Conservation (phyloP, 2,888 invertebrate genomes). For the Seladonia tumulorum region DNA sequence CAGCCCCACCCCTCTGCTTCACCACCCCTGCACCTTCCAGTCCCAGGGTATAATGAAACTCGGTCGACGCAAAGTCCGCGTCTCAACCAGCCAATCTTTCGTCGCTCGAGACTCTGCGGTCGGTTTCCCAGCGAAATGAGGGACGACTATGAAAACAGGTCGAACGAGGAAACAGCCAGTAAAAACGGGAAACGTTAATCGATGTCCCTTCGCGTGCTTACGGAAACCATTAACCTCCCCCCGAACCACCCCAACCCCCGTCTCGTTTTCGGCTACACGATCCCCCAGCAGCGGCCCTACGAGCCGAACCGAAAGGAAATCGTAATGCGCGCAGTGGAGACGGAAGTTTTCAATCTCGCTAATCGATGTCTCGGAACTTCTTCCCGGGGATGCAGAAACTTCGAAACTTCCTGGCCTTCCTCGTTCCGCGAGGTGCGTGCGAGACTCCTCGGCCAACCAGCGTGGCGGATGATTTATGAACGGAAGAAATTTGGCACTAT, state of each 20-base stretch:
- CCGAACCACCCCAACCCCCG: neutral
- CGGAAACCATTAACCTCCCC: constrained; percentile 56
- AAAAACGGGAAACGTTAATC: constrained; percentile 58
- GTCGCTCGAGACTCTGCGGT: neutral
- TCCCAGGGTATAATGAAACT: neutral
- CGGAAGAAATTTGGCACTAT: constrained; percentile 11
- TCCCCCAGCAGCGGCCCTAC: neutral
- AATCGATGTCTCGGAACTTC: constrained; percentile 70
- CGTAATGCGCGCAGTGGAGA: constrained; percentile 55
- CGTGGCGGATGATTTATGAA: constrained; percentile 41
- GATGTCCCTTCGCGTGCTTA: constrained; percentile 50
- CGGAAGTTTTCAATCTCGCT: constrained; percentile 70
- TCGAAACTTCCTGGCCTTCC: constrained; percentile 48
- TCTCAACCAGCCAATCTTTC: neutral
- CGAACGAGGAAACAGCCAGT: neutral
- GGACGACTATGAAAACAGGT: neutral
- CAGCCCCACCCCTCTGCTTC: neutral
- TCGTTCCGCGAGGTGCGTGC: constrained; percentile 4
- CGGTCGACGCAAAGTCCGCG: constrained; percentile 17
- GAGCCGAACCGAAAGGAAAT: constrained; percentile 20
- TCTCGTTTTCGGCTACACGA: constrained; percentile 7
- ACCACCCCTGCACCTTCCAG: neutral
- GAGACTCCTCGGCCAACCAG: neutral
- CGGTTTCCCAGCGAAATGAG: neutral
- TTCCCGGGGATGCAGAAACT: constrained; percentile 43